Evolutionary conservation across 2,797 vertebrate genomes (phyloP), one percentile per base, ranked within the genome.

Genomic region (Aythya fuligula): DNA sequence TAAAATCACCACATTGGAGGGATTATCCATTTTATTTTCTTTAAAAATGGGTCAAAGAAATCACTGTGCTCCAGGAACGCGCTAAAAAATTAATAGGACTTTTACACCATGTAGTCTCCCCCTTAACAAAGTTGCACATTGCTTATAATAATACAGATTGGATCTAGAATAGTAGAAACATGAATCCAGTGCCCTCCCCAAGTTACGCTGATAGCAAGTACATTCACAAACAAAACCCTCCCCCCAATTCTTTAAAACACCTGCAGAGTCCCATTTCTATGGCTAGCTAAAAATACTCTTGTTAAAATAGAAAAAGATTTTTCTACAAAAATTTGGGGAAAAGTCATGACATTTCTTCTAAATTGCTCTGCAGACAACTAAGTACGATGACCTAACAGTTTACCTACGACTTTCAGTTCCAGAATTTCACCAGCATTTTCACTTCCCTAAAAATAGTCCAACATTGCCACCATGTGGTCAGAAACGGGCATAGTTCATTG

Each of bases 391-490:
- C 4, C n/a, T 12, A 45, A 38, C 25, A 13, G n/a, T 3, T 21
- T 54, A 24, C 5, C 62, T 25, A 20, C 66, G 54, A 9, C 8
- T 30, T 43, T 21, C 49, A 43, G 21, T 32, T 8, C 32, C 38
- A 5, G 6, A 38, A n/a, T 8, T 49, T 24, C 69, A 22, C 13
- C 15, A 8, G 4, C 14, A 36, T 30, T 51, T 45, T 22, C 21
- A 5, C 4, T 6, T 58, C 78, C 72, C 84, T 53, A 90, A 67
- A 93, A 86, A 49, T 17, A 95, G 22, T 96, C 87, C 94, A 75
- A 96, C 89, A 95, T 75, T 96, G 98, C 98, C 98, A 96, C 95
- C 97, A 32, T 64, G 97, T 80, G 98, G 97, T 16, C 32, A n/a
- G 49, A 34, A 74, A 13, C 1, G 25, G 36, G 51, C 76, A 85